Percentiles rank a stretch among this genome's conserved stretches.
These are phyloP conservation scores for Trachythela sp. DNA, from an alignment of 64 coral and sea anemone genomes.

Conservation along the genomic window DNA sequence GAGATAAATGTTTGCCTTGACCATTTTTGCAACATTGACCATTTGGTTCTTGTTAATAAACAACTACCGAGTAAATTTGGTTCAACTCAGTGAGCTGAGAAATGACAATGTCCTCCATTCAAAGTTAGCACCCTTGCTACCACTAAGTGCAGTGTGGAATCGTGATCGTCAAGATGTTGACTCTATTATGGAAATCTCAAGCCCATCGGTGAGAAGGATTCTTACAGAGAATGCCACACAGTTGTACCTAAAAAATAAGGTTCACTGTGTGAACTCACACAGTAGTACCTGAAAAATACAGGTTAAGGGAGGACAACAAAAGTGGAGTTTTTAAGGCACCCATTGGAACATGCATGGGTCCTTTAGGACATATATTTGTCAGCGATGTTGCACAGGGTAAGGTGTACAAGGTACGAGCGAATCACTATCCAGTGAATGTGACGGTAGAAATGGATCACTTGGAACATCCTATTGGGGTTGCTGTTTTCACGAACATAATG, in stretches of 20 bases:
- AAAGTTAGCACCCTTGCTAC: constrained; percentile 22
- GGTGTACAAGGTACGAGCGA: constrained; percentile 29
- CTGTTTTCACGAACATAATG: constrained; percentile 21
- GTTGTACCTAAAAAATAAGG: too few relatives aligned
- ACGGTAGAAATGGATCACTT: constrained; percentile 40
- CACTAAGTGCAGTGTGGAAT: constrained; percentile 39
- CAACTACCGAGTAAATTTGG: constrained; percentile 40
- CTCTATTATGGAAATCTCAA: constrained; percentile 27
- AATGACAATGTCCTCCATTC: constrained; percentile 51
- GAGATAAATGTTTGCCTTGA: constrained; percentile 56
- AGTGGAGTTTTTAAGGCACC: constrained; percentile 41
- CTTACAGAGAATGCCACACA: constrained; percentile 8
- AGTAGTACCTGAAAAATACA: constrained; percentile 44
- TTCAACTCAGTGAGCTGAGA: constrained; percentile 47
- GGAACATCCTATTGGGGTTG: constrained; percentile 33
- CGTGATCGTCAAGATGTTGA: constrained; percentile 48
- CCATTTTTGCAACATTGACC: constrained; percentile 60
- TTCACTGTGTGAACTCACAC: too few relatives aligned
- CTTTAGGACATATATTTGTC: constrained; percentile 49
- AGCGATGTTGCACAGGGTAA: constrained; percentile 38
- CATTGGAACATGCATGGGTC: constrained; percentile 35
- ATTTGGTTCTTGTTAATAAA: constrained; percentile 49
- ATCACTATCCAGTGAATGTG: constrained; percentile 54
- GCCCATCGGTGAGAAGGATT: constrained; percentile 3
- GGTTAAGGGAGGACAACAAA: constrained; percentile 46